Conservation (phyloP, 2,888 invertebrate species). For the Fissipunctia ypsillon region DNA sequence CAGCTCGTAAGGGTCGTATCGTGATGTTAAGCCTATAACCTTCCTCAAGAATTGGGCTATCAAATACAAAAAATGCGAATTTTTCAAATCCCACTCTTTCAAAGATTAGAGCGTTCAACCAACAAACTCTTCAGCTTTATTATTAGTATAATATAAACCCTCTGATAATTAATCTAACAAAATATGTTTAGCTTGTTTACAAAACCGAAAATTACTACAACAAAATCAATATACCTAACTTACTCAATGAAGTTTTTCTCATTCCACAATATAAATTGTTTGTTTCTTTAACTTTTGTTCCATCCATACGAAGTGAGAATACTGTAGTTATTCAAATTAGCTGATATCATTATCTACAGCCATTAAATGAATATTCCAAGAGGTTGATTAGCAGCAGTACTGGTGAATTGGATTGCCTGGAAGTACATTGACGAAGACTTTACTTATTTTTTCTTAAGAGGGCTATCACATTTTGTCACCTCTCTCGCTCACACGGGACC, state of each 20-base stretch:
- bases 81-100: too few species aligned
- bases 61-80: too few species aligned
- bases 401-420: slow-evolving; percentile 5
- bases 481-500: too few species aligned
- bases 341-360: slow-evolving; percentile 13
- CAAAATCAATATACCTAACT: background rate
- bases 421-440: slow-evolving; percentile 9
- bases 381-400: slow-evolving; percentile 3
- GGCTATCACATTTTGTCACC: too few species aligned
- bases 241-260: background rate
- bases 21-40: too few species aligned
- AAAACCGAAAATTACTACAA: background rate
- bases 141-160: too few species aligned
- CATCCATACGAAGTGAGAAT: slow-evolving; percentile 6
- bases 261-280: background rate
- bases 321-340: slow-evolving; percentile 22
- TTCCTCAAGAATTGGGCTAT: too few species aligned
- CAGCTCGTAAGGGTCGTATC: too few species aligned
- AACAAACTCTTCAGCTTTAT: too few species aligned
- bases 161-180: background rate
- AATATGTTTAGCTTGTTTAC: background rate
- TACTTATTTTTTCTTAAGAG: slow-evolving; percentile 7
- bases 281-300: background rate
- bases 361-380: slow-evolving; percentile 20
- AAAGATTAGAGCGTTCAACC: too few species aligned